Conservation (phyloP, 2,797 vertebrate genomes). For the Alectoris magna region DNA sequence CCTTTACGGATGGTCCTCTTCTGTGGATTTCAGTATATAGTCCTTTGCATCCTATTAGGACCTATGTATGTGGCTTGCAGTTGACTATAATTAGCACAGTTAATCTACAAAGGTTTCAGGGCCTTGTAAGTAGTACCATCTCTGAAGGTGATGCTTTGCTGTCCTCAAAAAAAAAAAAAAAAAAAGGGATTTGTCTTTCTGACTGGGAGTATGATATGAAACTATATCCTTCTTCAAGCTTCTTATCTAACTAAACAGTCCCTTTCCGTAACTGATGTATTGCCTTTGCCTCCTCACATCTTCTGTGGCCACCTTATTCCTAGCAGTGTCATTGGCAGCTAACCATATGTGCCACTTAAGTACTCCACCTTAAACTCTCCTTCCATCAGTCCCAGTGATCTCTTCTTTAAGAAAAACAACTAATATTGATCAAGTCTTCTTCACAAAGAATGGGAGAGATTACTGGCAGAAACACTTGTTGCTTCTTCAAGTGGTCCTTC, state of each 20-base stretch:
- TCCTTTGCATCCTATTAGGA: not conserved
- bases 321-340: not conserved
- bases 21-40: not conserved
- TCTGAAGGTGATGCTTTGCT: not conserved
- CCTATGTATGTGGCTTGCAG: not conserved
- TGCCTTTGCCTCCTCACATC: not conserved
- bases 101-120: not conserved
- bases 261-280: not conserved
- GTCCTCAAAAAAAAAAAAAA: not conserved
- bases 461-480: not conserved
- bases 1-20: not conserved
- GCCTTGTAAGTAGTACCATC: not conserved
- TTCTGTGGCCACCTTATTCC: not conserved
- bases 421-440: not conserved
- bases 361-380: not conserved
- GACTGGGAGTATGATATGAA: not conserved
- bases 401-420: slow-evolving; percentile 17
- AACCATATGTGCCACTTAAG: not conserved
- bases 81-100: not conserved
- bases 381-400: not conserved
- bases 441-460: slow-evolving; percentile 1
- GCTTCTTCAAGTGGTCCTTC: not conserved
- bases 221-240: not conserved
- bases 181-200: not conserved
- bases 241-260: not conserved